These are phyloP conservation scores for Erebia epiphron DNA, from an alignment of 2,888 invertebrate genomes.

Conservation along the genomic window DNA sequence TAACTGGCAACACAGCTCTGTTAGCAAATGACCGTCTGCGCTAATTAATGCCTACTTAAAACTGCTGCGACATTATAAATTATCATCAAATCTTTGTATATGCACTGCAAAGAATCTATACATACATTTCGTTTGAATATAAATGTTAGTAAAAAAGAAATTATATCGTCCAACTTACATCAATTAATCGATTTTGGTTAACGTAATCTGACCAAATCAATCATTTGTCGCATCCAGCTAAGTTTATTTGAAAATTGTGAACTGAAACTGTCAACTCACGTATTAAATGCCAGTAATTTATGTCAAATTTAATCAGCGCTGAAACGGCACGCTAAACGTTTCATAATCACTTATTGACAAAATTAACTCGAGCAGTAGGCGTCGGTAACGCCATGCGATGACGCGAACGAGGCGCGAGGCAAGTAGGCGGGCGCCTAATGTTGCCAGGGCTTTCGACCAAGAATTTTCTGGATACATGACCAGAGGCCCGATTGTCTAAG, in stretches of 20 bases:
- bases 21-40: background rate
- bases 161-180: background rate
- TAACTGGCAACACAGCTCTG: background rate
- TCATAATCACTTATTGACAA: constrained; percentile 52
- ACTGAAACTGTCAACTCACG: background rate
- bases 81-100: background rate
- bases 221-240: background rate
- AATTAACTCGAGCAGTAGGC: constrained; percentile 47
- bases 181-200: background rate
- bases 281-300: constrained; percentile 5
- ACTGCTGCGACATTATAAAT: background rate
- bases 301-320: constrained; percentile 30
- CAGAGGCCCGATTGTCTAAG: too few relatives aligned
- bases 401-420: constrained; percentile 34
- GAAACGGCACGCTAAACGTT: constrained; percentile 45
- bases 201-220: background rate
- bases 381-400: constrained; percentile 49
- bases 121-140: background rate
- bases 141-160: background rate
- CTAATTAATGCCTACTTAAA: background rate
- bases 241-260: background rate
- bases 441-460: constrained; percentile 1
- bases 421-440: constrained; percentile 61
- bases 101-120: background rate
- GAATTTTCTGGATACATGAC: constrained; percentile 6